Base-by-base conservation (phyloP, 2,888 invertebrate genomes). In the Lasioglossum pauxillum region DNA sequence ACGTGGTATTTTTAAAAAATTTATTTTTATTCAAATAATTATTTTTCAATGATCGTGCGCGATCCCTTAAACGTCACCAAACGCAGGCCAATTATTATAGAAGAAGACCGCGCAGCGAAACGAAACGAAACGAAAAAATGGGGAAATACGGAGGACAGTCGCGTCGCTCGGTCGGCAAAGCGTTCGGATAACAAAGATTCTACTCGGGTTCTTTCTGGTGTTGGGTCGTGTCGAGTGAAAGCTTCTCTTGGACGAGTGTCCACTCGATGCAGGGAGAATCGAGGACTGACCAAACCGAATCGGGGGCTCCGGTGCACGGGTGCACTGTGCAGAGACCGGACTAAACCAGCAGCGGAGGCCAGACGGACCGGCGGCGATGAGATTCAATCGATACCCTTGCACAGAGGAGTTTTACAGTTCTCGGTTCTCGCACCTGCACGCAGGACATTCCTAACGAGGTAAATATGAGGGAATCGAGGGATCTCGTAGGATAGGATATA, bases 401-500 rank as follows among this genome's bases (percentile, higher is more conserved):
- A 71, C 41, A 38, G 69, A 16, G 38, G n/a, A 73, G 73, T 79
- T 75, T 78, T 44, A 35, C 86, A 31, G 75, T 60, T 80, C 44
- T 38, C 72, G 69, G 76, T 88, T 74, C 81, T 81, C 78, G 85
- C 85, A 90, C 84, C 85, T 89, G 85, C 79, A 89, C 87, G 82
- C 87, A 84, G 89, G 88, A 91, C 86, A 85, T 85, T 69, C 84
- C 90, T 90, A 92, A 92, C 91, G 91, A 93, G 92, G 90, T 93
- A 91, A 93, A 93, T 92, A 93, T 92, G 90, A 91, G 91, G 83
- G 89, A 92, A 91, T 92, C 88, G 90, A 57, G 74, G 85, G 76
- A 86, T 89, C 87, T 80, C 81, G 82, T 84, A 80, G 72, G 81
- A 82, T 84, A 85, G 84, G 78, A 86, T 84, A 89, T 87, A 78